Base-by-base conservation (phyloP, 2,797 vertebrate species). In the Periophthalmus magnuspinnatus region DNA sequence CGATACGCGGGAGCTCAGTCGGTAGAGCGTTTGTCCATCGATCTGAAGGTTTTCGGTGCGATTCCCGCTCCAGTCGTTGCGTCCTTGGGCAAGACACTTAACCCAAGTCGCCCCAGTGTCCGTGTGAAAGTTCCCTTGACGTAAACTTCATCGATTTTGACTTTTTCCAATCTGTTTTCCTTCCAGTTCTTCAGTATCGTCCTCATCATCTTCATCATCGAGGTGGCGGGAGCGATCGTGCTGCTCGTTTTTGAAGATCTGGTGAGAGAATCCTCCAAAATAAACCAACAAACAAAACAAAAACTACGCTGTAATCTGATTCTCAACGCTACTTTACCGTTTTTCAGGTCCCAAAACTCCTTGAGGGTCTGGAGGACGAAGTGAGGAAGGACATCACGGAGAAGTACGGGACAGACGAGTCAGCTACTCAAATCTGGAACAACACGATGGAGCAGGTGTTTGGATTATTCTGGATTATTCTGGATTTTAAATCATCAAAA, bases 181-280 rank as follows among this genome's bases (percentile, higher is more conserved):
- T 6, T 76, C 54, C 75, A 96, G 95, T 95, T 95, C 84, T 95
- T 95, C 80, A 72, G 69, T 72, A 90, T 94, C 8, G 81, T 95
- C 59, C 81, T 95, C 84, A 81, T 94, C 28, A 88, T 95, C 74
- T 95, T 95, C 91, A 69, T 94, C 22, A 22, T 74, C 0, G 92
- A 95, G 78, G 85, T 95, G 4, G 90, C 87, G 0, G 93, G 80
- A 38, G 94, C 89, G 7, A 75, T 95, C 3, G 76, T 95, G 58
- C 73, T 95, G 33, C 67, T 96, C 2, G 84, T 89, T 52, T 94
- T 94, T 73, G 54, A 86, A n/a, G 80, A 76, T 22, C 0, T 94
- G 89, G 95, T 95, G 83, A 92, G 93, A 79, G 32, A 2, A 55
- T 22, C 11, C 16, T 38, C 59, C 2, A 24, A 47, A 22, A 47